A percentile compares a stretch with the other conserved stretches of the same genome.
These are phyloP conservation scores for Cryptoblepharus egeriae DNA, from an alignment of 2,797 vertebrate genomes.

Conservation along the genomic window DNA sequence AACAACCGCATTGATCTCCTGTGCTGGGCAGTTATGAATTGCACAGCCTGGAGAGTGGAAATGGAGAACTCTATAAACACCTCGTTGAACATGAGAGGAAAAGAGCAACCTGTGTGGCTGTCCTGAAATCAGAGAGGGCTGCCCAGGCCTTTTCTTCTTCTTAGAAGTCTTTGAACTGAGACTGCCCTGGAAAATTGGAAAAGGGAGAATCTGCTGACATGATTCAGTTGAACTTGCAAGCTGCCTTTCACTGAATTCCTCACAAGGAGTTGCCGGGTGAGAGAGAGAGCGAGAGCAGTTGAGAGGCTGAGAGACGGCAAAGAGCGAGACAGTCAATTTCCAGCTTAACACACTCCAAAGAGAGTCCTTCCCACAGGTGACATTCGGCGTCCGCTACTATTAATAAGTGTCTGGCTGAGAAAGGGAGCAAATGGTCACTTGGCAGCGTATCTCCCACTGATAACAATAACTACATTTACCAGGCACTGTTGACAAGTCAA, in stretches of 20 bases:
- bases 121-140: not conserved
- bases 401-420: not conserved
- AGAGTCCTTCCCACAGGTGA: not conserved
- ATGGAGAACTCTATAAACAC: slow-evolving; percentile 17
- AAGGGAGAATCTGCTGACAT: not conserved
- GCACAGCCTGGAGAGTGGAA: slow-evolving; percentile 9
- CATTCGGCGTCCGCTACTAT: not conserved
- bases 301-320: not conserved
- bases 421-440: not conserved
- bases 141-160: not conserved
- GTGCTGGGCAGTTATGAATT: not conserved
- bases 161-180: slow-evolving; percentile 26
- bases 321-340: not conserved
- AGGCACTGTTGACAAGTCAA: not conserved
- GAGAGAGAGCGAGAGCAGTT: not conserved
- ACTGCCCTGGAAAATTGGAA: slow-evolving; percentile 1
- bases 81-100: not conserved
- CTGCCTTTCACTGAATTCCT: not conserved
- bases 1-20: slow-evolving; percentile 9
- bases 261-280: not conserved
- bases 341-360: not conserved
- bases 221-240: slow-evolving; percentile 18
- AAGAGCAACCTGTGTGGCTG: not conserved
- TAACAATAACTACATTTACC: not conserved
- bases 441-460: not conserved